phyloP scores from a whole-genome alignment of 2,888 invertebrate species.

The Drosophila mercatorum region DNA sequence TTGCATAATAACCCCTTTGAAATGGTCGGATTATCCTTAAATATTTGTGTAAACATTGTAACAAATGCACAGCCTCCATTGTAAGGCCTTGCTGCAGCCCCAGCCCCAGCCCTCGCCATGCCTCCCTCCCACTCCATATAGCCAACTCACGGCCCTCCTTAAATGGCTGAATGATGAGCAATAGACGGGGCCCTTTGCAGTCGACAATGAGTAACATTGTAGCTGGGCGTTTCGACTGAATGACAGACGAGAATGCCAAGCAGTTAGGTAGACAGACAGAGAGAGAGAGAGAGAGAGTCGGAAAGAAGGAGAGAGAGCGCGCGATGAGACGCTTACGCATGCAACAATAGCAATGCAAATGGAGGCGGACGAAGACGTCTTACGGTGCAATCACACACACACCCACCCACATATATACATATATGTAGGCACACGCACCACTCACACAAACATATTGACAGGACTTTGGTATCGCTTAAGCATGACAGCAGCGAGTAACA shows the following conservation, averaged over 20 bases:
- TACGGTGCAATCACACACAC: conserved; percentile 45
- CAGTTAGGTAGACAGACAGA: conserved; percentile 13
- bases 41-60: conserved; percentile 84
- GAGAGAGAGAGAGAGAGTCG: conserved; percentile 20
- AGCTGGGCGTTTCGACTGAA: conserved; percentile 40
- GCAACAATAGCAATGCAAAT: conserved; percentile 75
- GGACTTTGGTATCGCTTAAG: conserved; percentile 50
- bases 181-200: conserved; percentile 69
- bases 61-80: conserved; percentile 80
- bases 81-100: conserved; percentile 46
- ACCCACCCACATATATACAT: not conserved
- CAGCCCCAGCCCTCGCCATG: not conserved
- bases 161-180: conserved; percentile 78
- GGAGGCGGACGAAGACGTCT: conserved; percentile 46
- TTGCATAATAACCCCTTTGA: conserved; percentile 84
- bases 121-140: no score
- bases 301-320: conserved; percentile 9
- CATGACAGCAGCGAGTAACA: conserved; percentile 31
- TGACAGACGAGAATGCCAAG: conserved; percentile 30
- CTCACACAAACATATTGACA: conserved; percentile 30
- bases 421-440: not conserved
- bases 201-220: conserved; percentile 76
- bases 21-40: conserved; percentile 83
- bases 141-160: conserved; percentile 27
- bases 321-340: conserved; percentile 54